Evolutionary conservation across 1,140 invertebrate species (phyloP), one percentile per base, ranked within the genome.

Genomic region (Drosophila teissieri): DNA sequence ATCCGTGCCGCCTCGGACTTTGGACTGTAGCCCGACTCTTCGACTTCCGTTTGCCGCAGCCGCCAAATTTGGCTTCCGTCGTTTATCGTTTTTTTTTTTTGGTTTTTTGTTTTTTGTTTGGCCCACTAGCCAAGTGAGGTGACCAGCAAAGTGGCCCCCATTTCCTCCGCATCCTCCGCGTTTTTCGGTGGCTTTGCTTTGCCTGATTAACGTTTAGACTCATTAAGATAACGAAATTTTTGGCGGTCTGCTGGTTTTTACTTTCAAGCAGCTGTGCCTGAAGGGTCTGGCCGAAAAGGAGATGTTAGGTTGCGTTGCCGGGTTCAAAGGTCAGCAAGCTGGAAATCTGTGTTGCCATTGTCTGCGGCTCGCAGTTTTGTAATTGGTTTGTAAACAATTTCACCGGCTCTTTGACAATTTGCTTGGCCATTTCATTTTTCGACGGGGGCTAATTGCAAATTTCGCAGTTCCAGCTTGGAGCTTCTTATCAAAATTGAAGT

Each of bases 221-320:
- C 84, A 89, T 89, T 89, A 89, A 90, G 84, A 89, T 89, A 89
- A 89, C 85, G 80, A 64, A 89, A 89, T 89, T 89, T 89, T 84
- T 84, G 77, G 85, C 55, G 80, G 69, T 78, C 64, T 61, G 76
- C 73, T 83, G 76, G 76, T 80, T 79, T 88, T 83, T 76, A 61
- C 77, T 74, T 78, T 86, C 49, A 39, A 77, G 39, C 73, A 81
- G 74, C 75, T 79, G 78, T 58, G 56, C 61, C 62, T 49, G 78
- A 48, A 73, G 57, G 65, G 46, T 48, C 62, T 8, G 19, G 8
- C 17, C 8, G 15, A 15, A n/a, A n/a, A 37, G 44, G 14, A 34
- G 46, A 27, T 10, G 31, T 31, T 10, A 8, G 22, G 45, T 52
- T 53, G 19, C 34, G 14, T 39, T 45, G 45, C 36, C 12, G 49